Evolutionary conservation across 1,140 invertebrate genomes (phyloP).

Genomic region (Pseudoatta argentina): DNA sequence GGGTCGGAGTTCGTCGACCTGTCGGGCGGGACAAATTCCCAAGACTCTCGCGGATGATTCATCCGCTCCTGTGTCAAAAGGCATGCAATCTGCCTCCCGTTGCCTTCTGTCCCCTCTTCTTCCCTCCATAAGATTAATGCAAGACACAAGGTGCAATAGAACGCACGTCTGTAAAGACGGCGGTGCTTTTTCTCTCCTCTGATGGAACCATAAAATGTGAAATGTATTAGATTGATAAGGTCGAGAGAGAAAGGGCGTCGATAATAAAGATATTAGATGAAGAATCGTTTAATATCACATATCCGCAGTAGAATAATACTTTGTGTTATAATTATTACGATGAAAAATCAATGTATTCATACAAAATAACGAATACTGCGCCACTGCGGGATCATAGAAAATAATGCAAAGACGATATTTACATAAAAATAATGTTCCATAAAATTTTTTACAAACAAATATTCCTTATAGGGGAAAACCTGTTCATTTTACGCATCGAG

Average conservation of each 20-base stretch:
- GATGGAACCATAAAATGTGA: constrained; percentile 80
- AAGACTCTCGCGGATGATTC: constrained; percentile 41
- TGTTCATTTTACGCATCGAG: constrained; percentile 20
- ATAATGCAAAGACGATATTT: background rate
- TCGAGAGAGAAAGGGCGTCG: constrained; percentile 23
- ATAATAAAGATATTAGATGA: background rate
- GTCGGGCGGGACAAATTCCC: constrained; percentile 28
- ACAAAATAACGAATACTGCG: background rate
- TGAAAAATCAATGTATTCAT: background rate
- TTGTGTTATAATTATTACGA: background rate
- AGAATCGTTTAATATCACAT: background rate
- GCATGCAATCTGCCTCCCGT: constrained; percentile 27
- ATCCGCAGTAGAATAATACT: background rate
- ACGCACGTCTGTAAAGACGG: constrained; percentile 54
- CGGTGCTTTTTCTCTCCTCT: constrained; percentile 35
- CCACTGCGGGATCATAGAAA: background rate
- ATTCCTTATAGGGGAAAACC: background rate
- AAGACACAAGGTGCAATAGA: constrained; percentile 62
- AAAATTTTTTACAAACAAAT: background rate
- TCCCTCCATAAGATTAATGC: constrained; percentile 61
- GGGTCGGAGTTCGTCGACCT: constrained; percentile 58
- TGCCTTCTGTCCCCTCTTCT: background rate
- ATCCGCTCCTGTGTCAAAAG: constrained; percentile 43
- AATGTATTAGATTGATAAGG: constrained; percentile 83
- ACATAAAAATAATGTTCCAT: background rate